Evolutionary conservation across 1,140 invertebrate species (phyloP).

Genomic region (Drosophila paulistorum): DNA sequence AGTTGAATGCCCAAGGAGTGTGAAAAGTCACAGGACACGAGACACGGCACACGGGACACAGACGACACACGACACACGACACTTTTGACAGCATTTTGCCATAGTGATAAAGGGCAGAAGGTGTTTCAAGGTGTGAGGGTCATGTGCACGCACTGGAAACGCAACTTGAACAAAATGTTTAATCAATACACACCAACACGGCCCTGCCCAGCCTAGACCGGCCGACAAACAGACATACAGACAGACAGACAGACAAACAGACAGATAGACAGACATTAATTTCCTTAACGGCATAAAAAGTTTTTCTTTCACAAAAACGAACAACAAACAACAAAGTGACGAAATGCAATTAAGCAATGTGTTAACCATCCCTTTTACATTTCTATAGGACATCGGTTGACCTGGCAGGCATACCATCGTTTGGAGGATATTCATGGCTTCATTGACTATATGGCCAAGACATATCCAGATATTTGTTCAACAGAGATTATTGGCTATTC

Average conservation of each 20-base stretch:
- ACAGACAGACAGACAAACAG: neutral
- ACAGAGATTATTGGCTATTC: constrained; percentile 90
- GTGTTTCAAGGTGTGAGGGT: neutral
- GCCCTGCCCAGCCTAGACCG: constrained; percentile 11
- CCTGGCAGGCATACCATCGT: constrained; percentile 92
- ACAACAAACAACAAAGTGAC: neutral
- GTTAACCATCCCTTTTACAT: neutral
- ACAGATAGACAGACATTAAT: constrained; percentile 16
- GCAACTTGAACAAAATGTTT: constrained; percentile 57
- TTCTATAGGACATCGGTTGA: constrained; percentile 88
- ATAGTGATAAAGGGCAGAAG: constrained; percentile 29
- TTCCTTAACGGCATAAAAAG: constrained; percentile 39
- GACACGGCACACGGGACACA: too few species aligned
- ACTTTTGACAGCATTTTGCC: constrained; percentile 56
- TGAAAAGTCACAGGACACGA: constrained; percentile 65
- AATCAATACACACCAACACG: constrained; percentile 53
- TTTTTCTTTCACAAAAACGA: neutral
- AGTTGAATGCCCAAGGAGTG: constrained; percentile 51
- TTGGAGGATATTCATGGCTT: constrained; percentile 89
- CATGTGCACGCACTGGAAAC: constrained; percentile 29
- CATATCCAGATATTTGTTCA: constrained; percentile 88
- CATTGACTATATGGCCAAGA: constrained; percentile 88
- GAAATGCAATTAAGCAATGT: constrained; percentile 15
- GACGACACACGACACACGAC: constrained; percentile 31
- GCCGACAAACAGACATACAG: neutral